These are phyloP conservation scores for Mugil cephalus DNA, from an alignment of 2,113 vertebrate species.

Conservation along the genomic window DNA sequence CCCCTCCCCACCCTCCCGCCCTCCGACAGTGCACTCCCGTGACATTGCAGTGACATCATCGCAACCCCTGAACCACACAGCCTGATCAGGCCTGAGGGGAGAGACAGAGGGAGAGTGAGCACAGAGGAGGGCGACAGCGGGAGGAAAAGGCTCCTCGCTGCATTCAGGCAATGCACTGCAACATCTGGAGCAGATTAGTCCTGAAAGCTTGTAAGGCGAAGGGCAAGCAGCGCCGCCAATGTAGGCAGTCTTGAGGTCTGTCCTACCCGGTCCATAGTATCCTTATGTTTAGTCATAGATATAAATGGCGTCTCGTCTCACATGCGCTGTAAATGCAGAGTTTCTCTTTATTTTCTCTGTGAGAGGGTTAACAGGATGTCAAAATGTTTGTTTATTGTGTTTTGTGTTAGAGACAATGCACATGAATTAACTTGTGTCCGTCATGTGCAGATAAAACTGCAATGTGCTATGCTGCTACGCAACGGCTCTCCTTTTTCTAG, in stretches of 20 bases:
- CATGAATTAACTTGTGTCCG: too few species aligned
- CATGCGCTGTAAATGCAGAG: too few species aligned
- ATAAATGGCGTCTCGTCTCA: too few species aligned
- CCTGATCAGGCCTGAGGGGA: slow-evolving; percentile 29
- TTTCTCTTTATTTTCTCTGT: too few species aligned
- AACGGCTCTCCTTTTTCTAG: too few species aligned
- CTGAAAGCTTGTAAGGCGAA: slow-evolving; percentile 8
- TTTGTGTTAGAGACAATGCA: too few species aligned
- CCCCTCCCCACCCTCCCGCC: neutral
- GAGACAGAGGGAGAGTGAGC: neutral
- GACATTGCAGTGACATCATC: slow-evolving; percentile 67
- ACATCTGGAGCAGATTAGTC: slow-evolving; percentile 70
- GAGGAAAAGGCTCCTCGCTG: slow-evolving; percentile 6
- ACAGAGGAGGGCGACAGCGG: neutral
- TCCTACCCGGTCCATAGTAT: neutral
- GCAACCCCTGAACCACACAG: slow-evolving; percentile 53
- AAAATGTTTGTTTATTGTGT: too few species aligned
- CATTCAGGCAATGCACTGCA: slow-evolving; percentile 28
- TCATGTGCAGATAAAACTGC: too few species aligned
- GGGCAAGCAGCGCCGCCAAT: slow-evolving; percentile 9
- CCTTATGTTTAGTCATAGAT: neutral
- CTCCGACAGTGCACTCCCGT: neutral
- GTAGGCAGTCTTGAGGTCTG: neutral
- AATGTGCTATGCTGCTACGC: too few species aligned
- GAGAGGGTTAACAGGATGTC: too few species aligned